Evolutionary conservation across 53 echinoderm and acorn worm species (phyloP).

Genomic region (Echinometra lucunter): DNA sequence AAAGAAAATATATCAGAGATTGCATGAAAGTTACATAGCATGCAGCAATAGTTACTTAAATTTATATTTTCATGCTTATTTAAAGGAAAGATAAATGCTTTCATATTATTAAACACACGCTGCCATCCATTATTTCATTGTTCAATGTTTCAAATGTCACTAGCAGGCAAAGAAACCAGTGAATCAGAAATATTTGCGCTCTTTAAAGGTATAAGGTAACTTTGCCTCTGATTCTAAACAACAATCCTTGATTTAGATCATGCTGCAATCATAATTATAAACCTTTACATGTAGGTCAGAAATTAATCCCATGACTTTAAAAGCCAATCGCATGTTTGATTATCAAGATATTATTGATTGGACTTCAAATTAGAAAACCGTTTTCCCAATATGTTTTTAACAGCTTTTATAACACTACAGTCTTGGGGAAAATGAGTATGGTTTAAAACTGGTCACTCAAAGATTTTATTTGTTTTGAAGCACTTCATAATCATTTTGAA

Average conservation of each 20-base stretch:
- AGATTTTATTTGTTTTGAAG: slow-evolving; percentile 9
- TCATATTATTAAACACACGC: too few species aligned
- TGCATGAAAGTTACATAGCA: too few species aligned
- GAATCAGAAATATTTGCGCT: too few species aligned
- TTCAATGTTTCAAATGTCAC: too few species aligned
- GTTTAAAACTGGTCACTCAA: slow-evolving; percentile 24
- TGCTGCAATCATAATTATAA: slow-evolving; percentile 46
- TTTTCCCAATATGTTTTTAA: too few species aligned
- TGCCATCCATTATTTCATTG: too few species aligned
- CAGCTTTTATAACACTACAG: slow-evolving; percentile 39
- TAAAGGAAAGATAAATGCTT: too few species aligned
- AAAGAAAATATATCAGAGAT: too few species aligned
- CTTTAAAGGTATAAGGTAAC: neutral
- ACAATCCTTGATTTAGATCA: slow-evolving; percentile 26
- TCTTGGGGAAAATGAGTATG: slow-evolving; percentile 26
- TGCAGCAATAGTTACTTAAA: too few species aligned
- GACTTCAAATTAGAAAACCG: slow-evolving; percentile 35
- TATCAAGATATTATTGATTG: slow-evolving; percentile 52
- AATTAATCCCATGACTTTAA: slow-evolving; percentile 34
- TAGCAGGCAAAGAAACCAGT: too few species aligned
- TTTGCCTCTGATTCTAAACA: slow-evolving; percentile 29
- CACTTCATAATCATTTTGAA: slow-evolving; percentile 31
- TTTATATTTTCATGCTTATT: too few species aligned
- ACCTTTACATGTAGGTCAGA: slow-evolving; percentile 43
- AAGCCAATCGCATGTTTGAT: slow-evolving; percentile 36